Percentiles rank a stretch among this genome's conserved stretches.
These are phyloP conservation scores for Prenolepis imparis DNA, from an alignment of 2,888 invertebrate species.

Conservation along the genomic window DNA sequence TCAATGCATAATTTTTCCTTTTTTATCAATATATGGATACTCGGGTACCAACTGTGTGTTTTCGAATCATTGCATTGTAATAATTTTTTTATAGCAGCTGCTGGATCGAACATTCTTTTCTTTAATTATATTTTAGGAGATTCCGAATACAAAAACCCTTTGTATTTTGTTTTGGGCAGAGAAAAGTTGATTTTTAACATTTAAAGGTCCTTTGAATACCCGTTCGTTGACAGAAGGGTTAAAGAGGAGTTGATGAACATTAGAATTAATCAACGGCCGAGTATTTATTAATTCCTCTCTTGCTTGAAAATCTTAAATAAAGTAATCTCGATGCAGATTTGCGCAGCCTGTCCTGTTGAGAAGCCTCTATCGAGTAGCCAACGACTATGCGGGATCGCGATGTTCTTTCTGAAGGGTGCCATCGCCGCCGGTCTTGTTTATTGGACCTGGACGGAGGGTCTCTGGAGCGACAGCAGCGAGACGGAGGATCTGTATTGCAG, in stretches of 20 bases:
- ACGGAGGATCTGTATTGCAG: conserved; percentile 84
- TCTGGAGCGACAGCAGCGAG: conserved; percentile 86
- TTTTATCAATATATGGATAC: too few species aligned
- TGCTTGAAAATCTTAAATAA: neutral
- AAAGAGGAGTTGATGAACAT: neutral
- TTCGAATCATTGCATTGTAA: too few species aligned
- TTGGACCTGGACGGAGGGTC: conserved; percentile 85
- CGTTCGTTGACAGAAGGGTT: neutral
- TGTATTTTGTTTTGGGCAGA: too few species aligned
- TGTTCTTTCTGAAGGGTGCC: conserved; percentile 83
- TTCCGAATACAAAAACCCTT: too few species aligned
- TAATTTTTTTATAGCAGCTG: too few species aligned
- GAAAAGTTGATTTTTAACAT: too few species aligned
- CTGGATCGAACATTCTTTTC: too few species aligned
- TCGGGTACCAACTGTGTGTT: too few species aligned
- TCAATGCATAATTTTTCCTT: too few species aligned
- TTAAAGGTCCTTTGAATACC: too few species aligned
- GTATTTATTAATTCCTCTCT: neutral
- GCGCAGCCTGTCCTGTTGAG: conserved; percentile 78
- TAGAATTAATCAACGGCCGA: neutral
- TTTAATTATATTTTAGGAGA: too few species aligned
- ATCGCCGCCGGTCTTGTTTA: conserved; percentile 85
- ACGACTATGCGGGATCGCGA: conserved; percentile 60
- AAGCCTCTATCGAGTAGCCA: conserved; percentile 55
- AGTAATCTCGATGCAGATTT: conserved; percentile 71